Base-by-base conservation (phyloP, 2,888 invertebrate genomes). In the Steinernema scapterisci region DNA sequence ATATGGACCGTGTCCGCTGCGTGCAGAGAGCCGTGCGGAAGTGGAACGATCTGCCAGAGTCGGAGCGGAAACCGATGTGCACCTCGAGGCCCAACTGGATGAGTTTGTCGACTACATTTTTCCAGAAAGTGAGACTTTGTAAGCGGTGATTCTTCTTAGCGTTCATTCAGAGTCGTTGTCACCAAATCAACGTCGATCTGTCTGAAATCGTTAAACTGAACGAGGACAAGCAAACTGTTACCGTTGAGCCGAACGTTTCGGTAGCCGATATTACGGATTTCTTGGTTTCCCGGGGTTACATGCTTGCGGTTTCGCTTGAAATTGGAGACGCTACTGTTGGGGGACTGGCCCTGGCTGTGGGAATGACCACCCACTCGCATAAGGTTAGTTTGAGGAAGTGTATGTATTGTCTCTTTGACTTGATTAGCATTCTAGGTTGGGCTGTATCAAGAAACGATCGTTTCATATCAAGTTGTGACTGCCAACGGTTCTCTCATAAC, bases 341-440 rank as follows among this genome's bases (percentile, higher is more conserved):
- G 81, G 92, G 92, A 54, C 88, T 92, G 25, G 92, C 92, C 0
- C 89, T 92, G 86, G 92, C 92, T 16, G 91, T 91, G 0, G 92
- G 92, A n/a, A 92, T 92, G 92, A 92, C 92, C 0, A 92, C 92
- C 0, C 92, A 92, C 88, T 92, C 92, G 0, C 92, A 92, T 88
- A 92, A 92, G 86, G 81, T 81, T 9, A 38, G 5, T 38, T 38
- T 38, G 38, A 9, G n/a, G n/a, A n/a, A n/a, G n/a, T n/a, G n/a
- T n/a, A n/a, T n/a, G n/a, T n/a, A n/a, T n/a, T n/a, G n/a, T n/a
- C n/a, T n/a, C n/a, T n/a, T n/a, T n/a, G n/a, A n/a, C n/a, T n/a
- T n/a, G n/a, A n/a, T n/a, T 38, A 6, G 38, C 9, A 6, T 48
- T 76, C 38, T 75, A 87, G 85, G 91, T 91, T 0, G 92, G 92